phyloP scores from a whole-genome alignment of 35 echinoderm and acorn worm genomes.

The Amphiura filiformis region DNA sequence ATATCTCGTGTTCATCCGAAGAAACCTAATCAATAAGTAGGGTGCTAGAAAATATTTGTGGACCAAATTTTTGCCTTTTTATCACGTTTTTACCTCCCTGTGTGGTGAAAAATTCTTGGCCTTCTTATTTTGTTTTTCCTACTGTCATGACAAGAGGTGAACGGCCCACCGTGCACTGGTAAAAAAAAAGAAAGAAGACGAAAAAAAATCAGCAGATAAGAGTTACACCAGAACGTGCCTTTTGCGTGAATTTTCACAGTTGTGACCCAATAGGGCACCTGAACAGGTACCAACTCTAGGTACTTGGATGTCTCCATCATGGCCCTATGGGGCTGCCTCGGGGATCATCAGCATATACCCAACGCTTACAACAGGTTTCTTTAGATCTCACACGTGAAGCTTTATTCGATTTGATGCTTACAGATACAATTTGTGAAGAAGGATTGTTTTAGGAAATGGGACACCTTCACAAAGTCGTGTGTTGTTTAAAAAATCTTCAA shows the following conservation, averaged over 20 bases:
- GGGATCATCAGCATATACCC: not conserved
- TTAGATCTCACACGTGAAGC: not conserved
- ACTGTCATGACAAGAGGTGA: not conserved
- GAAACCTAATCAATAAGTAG: too few species aligned
- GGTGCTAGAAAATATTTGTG: too few species aligned
- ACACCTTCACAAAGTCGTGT: slow-evolving; percentile 10
- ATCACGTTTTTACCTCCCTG: not conserved
- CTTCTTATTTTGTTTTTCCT: not conserved
- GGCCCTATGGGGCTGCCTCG: not conserved
- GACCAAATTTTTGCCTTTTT: not conserved
- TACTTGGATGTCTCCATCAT: not conserved
- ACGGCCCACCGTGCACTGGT: not conserved
- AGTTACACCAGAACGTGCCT: not conserved
- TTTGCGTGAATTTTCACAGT: slow-evolving; percentile 11
- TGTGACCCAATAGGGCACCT: slow-evolving; percentile 9
- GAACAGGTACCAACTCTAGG: not conserved
- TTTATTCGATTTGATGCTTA: slow-evolving; percentile 7
- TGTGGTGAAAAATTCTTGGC: not conserved
- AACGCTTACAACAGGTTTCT: not conserved
- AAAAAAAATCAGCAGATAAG: not conserved
- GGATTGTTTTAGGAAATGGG: slow-evolving; percentile 14
- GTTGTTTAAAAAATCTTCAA: slow-evolving; percentile 2
- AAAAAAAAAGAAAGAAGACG: not conserved
- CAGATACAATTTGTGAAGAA: slow-evolving; percentile 7
- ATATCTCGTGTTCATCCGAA: too few species aligned